A percentile compares a stretch with the other conserved stretches of the same genome.
Evolutionary conservation across 2,888 invertebrate species (phyloP).

Genomic region (Eupithecia tripunctaria): DNA sequence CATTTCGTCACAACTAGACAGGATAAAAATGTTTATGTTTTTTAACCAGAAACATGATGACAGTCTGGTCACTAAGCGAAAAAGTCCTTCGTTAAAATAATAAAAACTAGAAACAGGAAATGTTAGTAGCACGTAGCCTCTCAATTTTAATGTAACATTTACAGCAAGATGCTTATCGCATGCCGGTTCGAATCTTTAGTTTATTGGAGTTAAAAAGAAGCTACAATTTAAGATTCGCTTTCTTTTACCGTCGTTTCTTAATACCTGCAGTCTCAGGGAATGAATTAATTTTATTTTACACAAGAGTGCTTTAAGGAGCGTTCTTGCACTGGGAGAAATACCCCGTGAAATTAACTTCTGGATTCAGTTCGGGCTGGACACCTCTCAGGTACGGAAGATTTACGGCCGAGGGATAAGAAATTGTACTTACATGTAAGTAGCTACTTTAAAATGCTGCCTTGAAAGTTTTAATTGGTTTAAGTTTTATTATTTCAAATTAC

Average conservation of each 20-base stretch:
- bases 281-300: constrained; percentile 76
- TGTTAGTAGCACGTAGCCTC: not conserved
- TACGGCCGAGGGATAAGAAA: constrained; percentile 62
- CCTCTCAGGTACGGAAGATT: constrained; percentile 75
- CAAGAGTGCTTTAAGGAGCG: constrained; percentile 68
- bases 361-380: constrained; percentile 75
- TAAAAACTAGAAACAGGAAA: not conserved
- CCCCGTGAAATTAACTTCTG: constrained; percentile 81
- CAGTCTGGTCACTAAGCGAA: no score
- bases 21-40: not conserved
- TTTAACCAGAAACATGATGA: not conserved
- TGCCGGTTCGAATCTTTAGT: not conserved
- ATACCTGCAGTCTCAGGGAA: constrained; percentile 57
- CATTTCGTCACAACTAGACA: not conserved
- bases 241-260: constrained; percentile 49
- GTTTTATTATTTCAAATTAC: not conserved
- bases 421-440: constrained; percentile 50
- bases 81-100: no score
- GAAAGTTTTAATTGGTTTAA: not conserved
- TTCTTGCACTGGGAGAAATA: constrained; percentile 74
- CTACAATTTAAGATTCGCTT: constrained; percentile 40
- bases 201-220: constrained; percentile 9
- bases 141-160: not conserved
- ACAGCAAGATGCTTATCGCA: not conserved
- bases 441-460: constrained; percentile 41